Conservation (phyloP, 2,888 invertebrate genomes). For the Nebria brevicollis region DNA sequence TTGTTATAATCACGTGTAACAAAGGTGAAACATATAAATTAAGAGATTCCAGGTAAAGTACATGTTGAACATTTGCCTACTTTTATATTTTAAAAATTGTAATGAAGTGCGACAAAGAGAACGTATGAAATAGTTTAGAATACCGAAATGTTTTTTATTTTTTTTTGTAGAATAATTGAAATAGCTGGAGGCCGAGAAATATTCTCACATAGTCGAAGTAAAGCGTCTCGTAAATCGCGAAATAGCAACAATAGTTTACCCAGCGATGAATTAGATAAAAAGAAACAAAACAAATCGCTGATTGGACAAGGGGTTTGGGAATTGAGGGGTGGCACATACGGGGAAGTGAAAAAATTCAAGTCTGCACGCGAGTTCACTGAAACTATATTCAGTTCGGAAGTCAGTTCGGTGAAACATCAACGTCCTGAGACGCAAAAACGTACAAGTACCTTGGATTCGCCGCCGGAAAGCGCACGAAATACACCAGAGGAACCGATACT, state of each 20-base stretch:
- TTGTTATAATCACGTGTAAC: slow-evolving; percentile 64
- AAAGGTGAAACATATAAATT: slow-evolving; percentile 75
- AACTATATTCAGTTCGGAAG: slow-evolving; percentile 71
- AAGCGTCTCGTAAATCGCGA: slow-evolving; percentile 78
- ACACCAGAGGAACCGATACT: slow-evolving; percentile 50
- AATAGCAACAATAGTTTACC: slow-evolving; percentile 61
- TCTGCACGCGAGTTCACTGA: slow-evolving; percentile 69
- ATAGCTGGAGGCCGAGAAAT: slow-evolving; percentile 86
- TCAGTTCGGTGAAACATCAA: slow-evolving; percentile 69
- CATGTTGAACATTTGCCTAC: background rate
- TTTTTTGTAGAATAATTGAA: slow-evolving; percentile 71
- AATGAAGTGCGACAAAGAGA: background rate
- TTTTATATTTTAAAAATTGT: background rate
- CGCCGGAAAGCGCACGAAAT: background rate
- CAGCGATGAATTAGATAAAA: slow-evolving; percentile 60
- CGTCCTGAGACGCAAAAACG: slow-evolving; percentile 43
- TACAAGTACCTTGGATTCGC: slow-evolving; percentile 17
- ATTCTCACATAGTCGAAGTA: slow-evolving; percentile 83
- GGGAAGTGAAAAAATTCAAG: slow-evolving; percentile 58
- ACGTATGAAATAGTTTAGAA: background rate
- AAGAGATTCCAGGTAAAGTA: slow-evolving; percentile 75
- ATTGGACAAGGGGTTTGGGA: slow-evolving; percentile 69
- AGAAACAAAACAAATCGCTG: slow-evolving; percentile 65
- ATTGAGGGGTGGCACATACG: slow-evolving; percentile 64
- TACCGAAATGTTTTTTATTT: background rate